Base-by-base conservation (phyloP, 2,888 invertebrate genomes). In the Limnephilus rhombicus region DNA sequence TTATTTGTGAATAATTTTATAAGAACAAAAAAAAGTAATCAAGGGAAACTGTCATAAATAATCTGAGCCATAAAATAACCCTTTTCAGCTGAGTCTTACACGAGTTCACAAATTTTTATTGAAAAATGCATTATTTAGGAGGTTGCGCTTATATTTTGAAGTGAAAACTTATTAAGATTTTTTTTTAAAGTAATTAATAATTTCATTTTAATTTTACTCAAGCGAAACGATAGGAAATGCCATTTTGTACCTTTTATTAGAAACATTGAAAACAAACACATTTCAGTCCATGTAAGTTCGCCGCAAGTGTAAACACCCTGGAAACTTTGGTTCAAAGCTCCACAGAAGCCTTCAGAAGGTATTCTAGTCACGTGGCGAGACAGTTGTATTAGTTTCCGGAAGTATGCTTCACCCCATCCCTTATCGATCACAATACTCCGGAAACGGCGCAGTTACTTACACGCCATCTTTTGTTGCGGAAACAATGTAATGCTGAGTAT, bases 301-400 rank as follows among this genome's bases (percentile, higher is more conserved):
- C 83, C 24, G 7, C 37, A 11, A 83, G 83, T 83, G 83, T 83
- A 83, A 83, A 34, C 83, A 37, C 83, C 37, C 37, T 83, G n/a
- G 37, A 83, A 83, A 83, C 83, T 83, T 37, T 83, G 24, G 37
- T 34, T 83, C 37, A 83, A 83, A 83, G 83, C 83, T 83, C 83
- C 18, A 37, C 83, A 41, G 37, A 68, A 68, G 68, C 68, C 68
- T 68, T 68, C 68, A 68, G 68, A 83, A 83, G 83, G 83, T 37
- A 83, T 83, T 83, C 83, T 83, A 24, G 83, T 83, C 83, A 83
- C 83, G 83, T 37, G 83, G 83, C 34, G 37, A 83, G 83, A 83
- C 83, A 83, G 83, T 83, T 37, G 83, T 83, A 68, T 68, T 68
- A 68, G 68, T 83, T 83, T 41, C 83, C 83, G 83, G 83, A 83